Base-by-base conservation (phyloP, 2,797 vertebrate species). In the Karalla daura region DNA sequence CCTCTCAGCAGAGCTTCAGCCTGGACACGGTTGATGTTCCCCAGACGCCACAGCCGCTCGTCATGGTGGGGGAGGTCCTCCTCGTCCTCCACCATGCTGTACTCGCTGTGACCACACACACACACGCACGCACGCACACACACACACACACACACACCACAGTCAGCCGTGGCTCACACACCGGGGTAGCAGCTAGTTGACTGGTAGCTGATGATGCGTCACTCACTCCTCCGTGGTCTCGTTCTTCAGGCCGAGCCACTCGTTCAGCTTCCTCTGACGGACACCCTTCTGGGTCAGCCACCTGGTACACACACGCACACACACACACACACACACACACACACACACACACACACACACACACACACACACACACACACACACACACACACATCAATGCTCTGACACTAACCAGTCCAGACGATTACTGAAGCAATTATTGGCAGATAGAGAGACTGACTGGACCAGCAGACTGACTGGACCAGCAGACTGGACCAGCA, bases 281-380 rank as follows among this genome's bases (percentile, higher is more conserved):
- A 96, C 93, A 0, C 96, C 96, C 23, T 98, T 98, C 91, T 96
- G 96, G 0, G 95, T 96, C 79, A 98, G 87, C 96, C 96, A 98
- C 86, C 96, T 98, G 87, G n/a, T n/a, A n/a, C 28, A 7, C 5
- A 47, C 7, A 70, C 45, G 65, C 17, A 40, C 13, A 36, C 13
- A 15, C n/a, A n/a, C n/a, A n/a, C n/a, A n/a, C n/a, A n/a, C n/a
- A n/a, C n/a, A n/a, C n/a, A n/a, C n/a, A n/a, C n/a, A n/a, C n/a
- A n/a, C n/a, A n/a, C n/a, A n/a, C n/a, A n/a, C n/a, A n/a, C n/a
- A n/a, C n/a, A n/a, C n/a, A n/a, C n/a, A n/a, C n/a, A n/a, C n/a
- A n/a, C n/a, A n/a, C n/a, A n/a, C n/a, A n/a, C n/a, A n/a, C n/a
- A n/a, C n/a, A n/a, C n/a, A n/a, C n/a, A n/a, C n/a, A n/a, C n/a